Conservation (phyloP, 2,113 vertebrate species). For the Herpailurus yagouaroundi region DNA sequence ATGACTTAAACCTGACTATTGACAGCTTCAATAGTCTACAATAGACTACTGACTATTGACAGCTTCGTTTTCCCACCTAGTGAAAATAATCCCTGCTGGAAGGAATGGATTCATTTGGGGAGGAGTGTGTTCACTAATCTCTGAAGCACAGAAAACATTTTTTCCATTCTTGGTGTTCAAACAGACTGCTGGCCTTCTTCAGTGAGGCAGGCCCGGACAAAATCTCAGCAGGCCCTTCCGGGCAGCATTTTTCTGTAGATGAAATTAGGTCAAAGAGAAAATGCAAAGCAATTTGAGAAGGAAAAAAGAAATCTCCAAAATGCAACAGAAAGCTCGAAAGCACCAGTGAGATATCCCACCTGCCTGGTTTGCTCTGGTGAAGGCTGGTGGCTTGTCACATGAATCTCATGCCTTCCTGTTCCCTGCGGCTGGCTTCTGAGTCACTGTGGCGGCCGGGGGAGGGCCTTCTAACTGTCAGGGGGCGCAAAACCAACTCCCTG, state of each 20-base stretch:
- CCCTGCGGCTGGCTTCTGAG: slow-evolving; percentile 60
- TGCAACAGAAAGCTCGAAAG: not conserved
- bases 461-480: not conserved
- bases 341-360: not conserved
- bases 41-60: not conserved
- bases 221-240: slow-evolving; percentile 12
- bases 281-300: not conserved
- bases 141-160: slow-evolving; percentile 52
- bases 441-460: not conserved
- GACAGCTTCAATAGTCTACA: not conserved
- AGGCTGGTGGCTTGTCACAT: slow-evolving; percentile 23
- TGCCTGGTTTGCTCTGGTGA: not conserved
- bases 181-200: slow-evolving; percentile 18
- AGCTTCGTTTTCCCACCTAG: not conserved
- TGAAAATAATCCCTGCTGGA: not conserved
- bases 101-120: not conserved
- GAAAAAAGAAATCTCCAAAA: not conserved
- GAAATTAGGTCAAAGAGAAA: slow-evolving; percentile 64
- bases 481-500: not conserved
- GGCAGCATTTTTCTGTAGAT: slow-evolving; percentile 43
- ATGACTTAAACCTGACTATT: not conserved
- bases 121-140: not conserved
- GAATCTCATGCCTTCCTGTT: slow-evolving; percentile 55
- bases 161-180: slow-evolving; percentile 50
- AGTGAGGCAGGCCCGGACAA: slow-evolving; percentile 50